Base-by-base conservation (phyloP, 2,797 vertebrate species). In the Muscicapa striata region DNA sequence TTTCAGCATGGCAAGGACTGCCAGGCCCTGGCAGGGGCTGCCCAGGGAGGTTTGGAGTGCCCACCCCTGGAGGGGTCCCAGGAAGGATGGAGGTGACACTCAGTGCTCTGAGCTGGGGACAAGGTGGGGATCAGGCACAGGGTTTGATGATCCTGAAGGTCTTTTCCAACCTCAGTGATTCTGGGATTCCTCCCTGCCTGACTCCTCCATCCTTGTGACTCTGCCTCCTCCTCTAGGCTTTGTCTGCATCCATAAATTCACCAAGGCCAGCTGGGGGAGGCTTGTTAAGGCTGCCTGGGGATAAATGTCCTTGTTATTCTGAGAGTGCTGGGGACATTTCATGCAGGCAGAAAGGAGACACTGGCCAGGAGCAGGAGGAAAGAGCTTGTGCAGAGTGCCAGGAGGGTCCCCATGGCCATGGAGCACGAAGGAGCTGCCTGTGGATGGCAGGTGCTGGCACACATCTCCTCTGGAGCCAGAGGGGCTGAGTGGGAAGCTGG, bases 121-220 rank as follows among this genome's bases (percentile, higher is more conserved):
- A 30, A 4, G 29, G 45, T 19, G n/a, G 10, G 8, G 0, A 51
- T 51, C 0, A 0, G 43, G 5, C 14, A 22, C 29, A 58, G 36
- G 19, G 5, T 30, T 45, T 38, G 23, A n/a, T 45, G 17, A 5
- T 23, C 57, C 8, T 6, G 0, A 19, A 64, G 9, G 24, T 64
- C 29, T 58, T 45, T 52, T 58, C n/a, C 45, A 64, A 0, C 19
- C 41, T 21, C 15, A 13, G 3, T 11, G 14, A 26, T 14, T 26
- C 14, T 27, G 59, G 34, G 66, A 32, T 72, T 90, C 54, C 49
- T 23, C 13, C 38, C 49, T 52, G 20, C 14, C 41, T 48, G 73
- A 45, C 34, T 70, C 46, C 38, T 52, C 68, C 10, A 26, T 11
- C 40, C 23, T 66, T 30, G 45, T 49, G 48, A 57, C 30, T 59